Conservation (phyloP, 2,113 vertebrate species). For the Sciurus niger region DNA sequence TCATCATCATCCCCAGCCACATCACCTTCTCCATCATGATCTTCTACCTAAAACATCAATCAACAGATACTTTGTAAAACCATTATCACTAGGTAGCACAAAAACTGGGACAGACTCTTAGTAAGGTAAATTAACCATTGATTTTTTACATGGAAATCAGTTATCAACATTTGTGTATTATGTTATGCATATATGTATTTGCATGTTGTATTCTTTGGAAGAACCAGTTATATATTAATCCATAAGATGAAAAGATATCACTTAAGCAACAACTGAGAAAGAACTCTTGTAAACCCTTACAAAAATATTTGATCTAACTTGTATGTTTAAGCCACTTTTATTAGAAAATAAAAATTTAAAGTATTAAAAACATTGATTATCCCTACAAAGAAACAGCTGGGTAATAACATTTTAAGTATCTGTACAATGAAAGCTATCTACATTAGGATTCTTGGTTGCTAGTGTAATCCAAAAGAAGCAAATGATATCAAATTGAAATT, state of each 20-base stretch:
- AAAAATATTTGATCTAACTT: conserved; percentile 16
- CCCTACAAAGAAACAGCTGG: background rate
- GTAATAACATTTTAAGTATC: conserved; percentile 37
- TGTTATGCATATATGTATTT: background rate
- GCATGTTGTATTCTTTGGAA: conserved; percentile 12
- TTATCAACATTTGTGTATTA: background rate
- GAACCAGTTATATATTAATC: background rate
- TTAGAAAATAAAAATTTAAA: conserved; percentile 60
- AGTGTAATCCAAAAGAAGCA: conserved; percentile 40
- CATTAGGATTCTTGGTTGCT: background rate
- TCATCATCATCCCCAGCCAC: conserved; percentile 82
- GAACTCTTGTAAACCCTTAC: conserved; percentile 3
- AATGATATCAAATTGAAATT: conserved; percentile 6
- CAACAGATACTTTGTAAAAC: conserved; percentile 44
- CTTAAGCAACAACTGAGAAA: conserved; percentile 21
- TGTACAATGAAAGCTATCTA: conserved; percentile 28
- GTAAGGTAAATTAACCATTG: conserved; percentile 55
- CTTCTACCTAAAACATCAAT: conserved; percentile 86
- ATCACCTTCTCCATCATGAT: conserved; percentile 84
- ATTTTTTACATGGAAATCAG: conserved; percentile 22
- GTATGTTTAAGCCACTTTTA: background rate
- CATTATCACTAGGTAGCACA: background rate
- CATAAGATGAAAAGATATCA: conserved; percentile 6
- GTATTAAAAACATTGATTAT: conserved; percentile 45
- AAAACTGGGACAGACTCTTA: background rate